Conservation (phyloP, 2,888 invertebrate genomes). For the Sphecodes monilicornis region DNA sequence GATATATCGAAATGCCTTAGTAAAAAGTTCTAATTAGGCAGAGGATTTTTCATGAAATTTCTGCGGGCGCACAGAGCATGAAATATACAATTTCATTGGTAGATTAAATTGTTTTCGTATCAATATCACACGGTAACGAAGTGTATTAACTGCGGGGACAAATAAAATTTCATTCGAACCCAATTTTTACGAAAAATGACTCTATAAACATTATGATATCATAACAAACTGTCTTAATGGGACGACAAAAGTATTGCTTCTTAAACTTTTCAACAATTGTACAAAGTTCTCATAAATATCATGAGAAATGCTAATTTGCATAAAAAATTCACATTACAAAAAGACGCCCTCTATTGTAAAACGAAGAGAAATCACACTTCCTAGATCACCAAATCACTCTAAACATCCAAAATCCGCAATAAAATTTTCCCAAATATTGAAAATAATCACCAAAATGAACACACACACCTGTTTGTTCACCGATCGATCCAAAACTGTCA, state of each 20-base stretch:
- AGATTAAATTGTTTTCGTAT: slow-evolving; percentile 5
- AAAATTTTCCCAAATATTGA: too few relatives aligned
- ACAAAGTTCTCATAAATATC: too few relatives aligned
- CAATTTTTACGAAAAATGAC: background rate
- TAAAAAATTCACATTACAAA: too few relatives aligned
- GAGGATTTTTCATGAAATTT: background rate
- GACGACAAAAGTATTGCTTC: too few relatives aligned
- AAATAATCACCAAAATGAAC: too few relatives aligned
- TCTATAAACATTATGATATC: too few relatives aligned
- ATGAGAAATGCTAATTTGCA: too few relatives aligned
- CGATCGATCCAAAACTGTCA: background rate
- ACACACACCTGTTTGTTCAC: background rate
- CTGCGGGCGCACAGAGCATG: background rate
- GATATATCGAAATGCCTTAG: background rate
- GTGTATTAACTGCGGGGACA: background rate
- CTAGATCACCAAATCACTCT: too few relatives aligned
- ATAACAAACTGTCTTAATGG: too few relatives aligned
- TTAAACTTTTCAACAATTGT: background rate
- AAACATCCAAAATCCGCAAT: too few relatives aligned
- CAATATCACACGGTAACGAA: background rate
- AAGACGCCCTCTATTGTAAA: too few relatives aligned
- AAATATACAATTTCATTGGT: background rate
- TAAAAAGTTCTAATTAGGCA: background rate
- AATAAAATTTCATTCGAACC: background rate
- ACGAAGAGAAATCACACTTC: too few relatives aligned